Percentiles rank a stretch among this genome's conserved stretches.
These are phyloP conservation scores for Cyanocitta stelleri DNA, from an alignment of 2,113 vertebrate genomes.

Conservation along the genomic window DNA sequence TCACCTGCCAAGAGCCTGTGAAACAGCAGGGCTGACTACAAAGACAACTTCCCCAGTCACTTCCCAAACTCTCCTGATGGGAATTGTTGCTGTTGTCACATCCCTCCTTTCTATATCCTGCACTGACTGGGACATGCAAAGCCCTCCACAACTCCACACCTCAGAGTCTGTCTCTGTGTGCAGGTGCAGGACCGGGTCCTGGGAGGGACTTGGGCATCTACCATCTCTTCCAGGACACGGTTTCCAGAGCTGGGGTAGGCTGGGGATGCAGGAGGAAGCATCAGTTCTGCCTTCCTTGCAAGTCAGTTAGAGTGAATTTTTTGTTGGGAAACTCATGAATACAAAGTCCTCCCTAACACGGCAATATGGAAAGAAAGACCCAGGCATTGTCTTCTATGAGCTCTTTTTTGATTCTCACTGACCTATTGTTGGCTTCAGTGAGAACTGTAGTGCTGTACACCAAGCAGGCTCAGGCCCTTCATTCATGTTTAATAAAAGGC, in stretches of 20 bases:
- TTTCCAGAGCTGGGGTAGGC: not conserved
- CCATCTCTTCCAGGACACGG: not conserved
- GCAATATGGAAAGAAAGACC: not conserved
- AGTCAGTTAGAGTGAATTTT: not conserved
- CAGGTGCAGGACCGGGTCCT: not conserved
- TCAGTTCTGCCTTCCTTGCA: not conserved
- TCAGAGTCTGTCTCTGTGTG: not conserved
- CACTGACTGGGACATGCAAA: not conserved
- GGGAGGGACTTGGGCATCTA: not conserved
- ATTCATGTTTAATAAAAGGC: not conserved
- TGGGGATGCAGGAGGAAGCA: not conserved
- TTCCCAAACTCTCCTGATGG: not conserved
- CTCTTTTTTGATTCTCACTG: not conserved
- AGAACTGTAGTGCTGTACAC: not conserved
- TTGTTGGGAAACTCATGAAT: not conserved
- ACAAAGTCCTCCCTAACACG: not conserved
- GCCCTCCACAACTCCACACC: fast-evolving
- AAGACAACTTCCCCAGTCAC: not conserved
- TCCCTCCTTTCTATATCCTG: not conserved
- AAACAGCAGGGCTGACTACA: not conserved
- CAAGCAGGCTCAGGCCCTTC: not conserved
- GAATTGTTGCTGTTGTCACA: not conserved
- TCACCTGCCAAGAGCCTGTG: not conserved
- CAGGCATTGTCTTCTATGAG: not conserved
- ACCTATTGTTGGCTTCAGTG: not conserved